Evolutionary conservation across 2,113 vertebrate genomes (phyloP), one percentile per base, ranked within the genome.

Genomic region (Murina feae): DNA sequence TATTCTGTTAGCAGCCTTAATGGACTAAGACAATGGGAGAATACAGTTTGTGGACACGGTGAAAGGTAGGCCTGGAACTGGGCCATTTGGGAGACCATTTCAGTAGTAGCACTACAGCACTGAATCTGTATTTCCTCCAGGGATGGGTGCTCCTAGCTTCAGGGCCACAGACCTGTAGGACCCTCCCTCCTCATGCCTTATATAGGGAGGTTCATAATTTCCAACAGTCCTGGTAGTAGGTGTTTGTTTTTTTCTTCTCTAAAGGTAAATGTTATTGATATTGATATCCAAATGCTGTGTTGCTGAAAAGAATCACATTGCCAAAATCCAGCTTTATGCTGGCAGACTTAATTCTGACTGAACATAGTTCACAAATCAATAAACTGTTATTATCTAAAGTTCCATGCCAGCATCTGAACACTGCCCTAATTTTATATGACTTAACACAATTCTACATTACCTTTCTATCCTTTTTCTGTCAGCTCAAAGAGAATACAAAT

Each of bases 371-470:
- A 49, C 86, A 92, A 88, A 94, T 93, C 97, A 94, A 91, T 97
- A 97, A 83, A 49, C 47, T 76, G 93, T 95, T 96, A 97, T 92
- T 96, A 97, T 96, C 91, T 90, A 55, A 92, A 91, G 86, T 95
- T 86, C 86, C 71, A 81, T 87, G 93, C 93, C 86, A 86, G 84
- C 84, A 88, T 87, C 92, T 63, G 32, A 93, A 93, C 76, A 82
- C 82, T 76, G 87, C 75, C 58, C 84, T 90, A 89, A 90, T 87
- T 94, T 93, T 68, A 95, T 87, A 88, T 47, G 90, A 78, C 28
- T 93, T 94, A 96, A 95, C 93, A 89, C 53, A 69, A 35, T 76
- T 90, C 60, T 83, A 2, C 21, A 74, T 95, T 91, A 76, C 51
- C 66, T 76, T 87, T 83, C 91, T 66, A 35, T 72, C 84, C 68